Conservation (phyloP, 2,113 vertebrate species). For the Dicrurus megarhynchus region DNA sequence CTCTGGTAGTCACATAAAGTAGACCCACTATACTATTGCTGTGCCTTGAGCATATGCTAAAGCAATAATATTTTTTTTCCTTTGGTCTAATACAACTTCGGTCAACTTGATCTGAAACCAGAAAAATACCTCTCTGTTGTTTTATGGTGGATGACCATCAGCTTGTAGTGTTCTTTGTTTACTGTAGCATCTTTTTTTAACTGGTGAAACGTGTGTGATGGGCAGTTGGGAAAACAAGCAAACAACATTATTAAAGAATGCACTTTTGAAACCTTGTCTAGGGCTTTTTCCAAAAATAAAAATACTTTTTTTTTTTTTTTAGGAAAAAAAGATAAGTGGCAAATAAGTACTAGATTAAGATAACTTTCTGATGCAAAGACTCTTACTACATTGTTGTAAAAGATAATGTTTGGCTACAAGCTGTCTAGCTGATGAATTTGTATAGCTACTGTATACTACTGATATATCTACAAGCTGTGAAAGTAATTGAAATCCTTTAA, state of each 20-base stretch:
- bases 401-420: not conserved
- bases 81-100: not conserved
- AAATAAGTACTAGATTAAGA: not conserved
- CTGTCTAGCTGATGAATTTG: not conserved
- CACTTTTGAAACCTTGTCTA: not conserved
- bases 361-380: not conserved
- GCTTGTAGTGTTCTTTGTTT: not conserved
- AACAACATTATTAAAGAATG: not conserved
- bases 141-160: not conserved
- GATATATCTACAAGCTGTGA: not conserved
- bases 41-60: not conserved
- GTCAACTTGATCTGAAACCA: not conserved
- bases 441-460: not conserved
- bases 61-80: not conserved
- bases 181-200: not conserved
- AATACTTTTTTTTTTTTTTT: not conserved
- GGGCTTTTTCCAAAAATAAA: not conserved
- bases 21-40: not conserved
- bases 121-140: not conserved
- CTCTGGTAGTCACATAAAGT: not conserved
- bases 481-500: not conserved
- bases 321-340: not conserved
- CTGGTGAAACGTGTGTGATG: not conserved
- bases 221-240: not conserved
- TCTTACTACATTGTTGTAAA: not conserved